Evolutionary conservation across 2,113 vertebrate genomes (phyloP).

Genomic region (Chaetorhynchus papuensis): DNA sequence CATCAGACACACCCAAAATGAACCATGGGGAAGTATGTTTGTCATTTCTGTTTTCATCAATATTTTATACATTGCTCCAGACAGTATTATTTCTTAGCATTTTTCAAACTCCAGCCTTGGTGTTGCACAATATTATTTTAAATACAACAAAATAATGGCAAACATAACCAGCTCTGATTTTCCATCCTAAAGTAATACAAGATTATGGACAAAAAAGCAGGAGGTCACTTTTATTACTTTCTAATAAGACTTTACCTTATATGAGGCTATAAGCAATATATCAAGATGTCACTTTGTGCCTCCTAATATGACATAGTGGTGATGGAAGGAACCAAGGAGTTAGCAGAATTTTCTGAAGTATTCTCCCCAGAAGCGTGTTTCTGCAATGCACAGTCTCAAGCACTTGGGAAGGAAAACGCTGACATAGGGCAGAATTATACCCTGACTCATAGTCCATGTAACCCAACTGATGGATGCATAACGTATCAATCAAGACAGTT

Average conservation of each 20-base stretch:
- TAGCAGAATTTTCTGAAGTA: slow-evolving; percentile 65
- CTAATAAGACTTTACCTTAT: slow-evolving; percentile 70
- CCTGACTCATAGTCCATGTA: slow-evolving; percentile 58
- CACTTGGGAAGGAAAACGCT: slow-evolving; percentile 27
- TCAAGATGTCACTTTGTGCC: slow-evolving; percentile 69
- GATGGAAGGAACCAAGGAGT: slow-evolving; percentile 65
- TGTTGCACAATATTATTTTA: slow-evolving; percentile 49
- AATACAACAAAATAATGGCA: slow-evolving; percentile 53
- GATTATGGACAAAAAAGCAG: slow-evolving; percentile 59
- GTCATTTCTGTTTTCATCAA: slow-evolving; percentile 27
- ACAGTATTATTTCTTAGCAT: slow-evolving; percentile 62
- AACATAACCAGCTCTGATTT: slow-evolving; percentile 49
- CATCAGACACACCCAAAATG: not conserved
- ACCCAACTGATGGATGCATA: slow-evolving; percentile 51
- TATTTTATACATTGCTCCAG: slow-evolving; percentile 47
- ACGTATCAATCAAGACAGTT: slow-evolving; percentile 48
- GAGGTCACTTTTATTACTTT: slow-evolving; percentile 68
- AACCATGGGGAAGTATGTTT: slow-evolving; percentile 5
- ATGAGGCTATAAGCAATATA: slow-evolving; percentile 69
- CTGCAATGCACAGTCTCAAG: slow-evolving; percentile 37
- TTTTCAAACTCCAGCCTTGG: slow-evolving; percentile 33
- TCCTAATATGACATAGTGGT: slow-evolving; percentile 71
- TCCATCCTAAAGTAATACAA: slow-evolving; percentile 46
- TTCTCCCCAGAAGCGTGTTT: slow-evolving; percentile 60
- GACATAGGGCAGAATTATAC: slow-evolving; percentile 57